Base-by-base conservation (phyloP, 2,888 invertebrate species). In the Augochlorella aurata region DNA sequence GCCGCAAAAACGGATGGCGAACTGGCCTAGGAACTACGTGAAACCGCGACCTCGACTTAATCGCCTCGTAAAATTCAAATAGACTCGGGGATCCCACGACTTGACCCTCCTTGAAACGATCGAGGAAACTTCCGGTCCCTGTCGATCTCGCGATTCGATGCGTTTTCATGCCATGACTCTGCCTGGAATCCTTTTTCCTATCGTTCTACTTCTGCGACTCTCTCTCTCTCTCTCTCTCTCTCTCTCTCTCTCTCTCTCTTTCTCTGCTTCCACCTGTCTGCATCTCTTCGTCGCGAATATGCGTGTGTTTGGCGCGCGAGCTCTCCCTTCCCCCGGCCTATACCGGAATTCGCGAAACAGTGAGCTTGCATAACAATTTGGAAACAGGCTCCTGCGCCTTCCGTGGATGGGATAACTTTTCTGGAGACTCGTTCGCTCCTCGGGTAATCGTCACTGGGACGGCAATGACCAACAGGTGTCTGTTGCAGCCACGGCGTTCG, bases 121-220 rank as follows among this genome's bases (percentile, higher is more conserved):
- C 24, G 21, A 21, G 21, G 5, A 49, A 49, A 14, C 8, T 49
- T 14, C 14, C 49, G 5, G 14, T 58, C 21, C 24, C 24, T 24
- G 21, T 12, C 24, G 16, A 58, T 24, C 58, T 10, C 24, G 12
- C 14, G 24, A 71, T 65, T 16, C 65, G 52, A 16, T 58, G 16
- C 2, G 74, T 83, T 81, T 84, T 66, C 74, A 24, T 38, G 47
- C 45, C 24, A 50, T n/a, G 45, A 50, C 68, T 45, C 71, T 72
- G 38, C 74, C 81, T 79, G 63, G 80, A 21, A 49, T 44, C 66
- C 29, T 29, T 58, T 65, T 44, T 50, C 29, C 12, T 58, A 18
- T 54, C 44, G 16, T 18, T 24, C 50, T 45, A 2, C 76, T 52
- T 29, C 38, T 61, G 44, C 21, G 24, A 24, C 14, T 78, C 49